Conservation (phyloP, 2,888 invertebrate genomes). For the Pachydiplax longipennis region DNA sequence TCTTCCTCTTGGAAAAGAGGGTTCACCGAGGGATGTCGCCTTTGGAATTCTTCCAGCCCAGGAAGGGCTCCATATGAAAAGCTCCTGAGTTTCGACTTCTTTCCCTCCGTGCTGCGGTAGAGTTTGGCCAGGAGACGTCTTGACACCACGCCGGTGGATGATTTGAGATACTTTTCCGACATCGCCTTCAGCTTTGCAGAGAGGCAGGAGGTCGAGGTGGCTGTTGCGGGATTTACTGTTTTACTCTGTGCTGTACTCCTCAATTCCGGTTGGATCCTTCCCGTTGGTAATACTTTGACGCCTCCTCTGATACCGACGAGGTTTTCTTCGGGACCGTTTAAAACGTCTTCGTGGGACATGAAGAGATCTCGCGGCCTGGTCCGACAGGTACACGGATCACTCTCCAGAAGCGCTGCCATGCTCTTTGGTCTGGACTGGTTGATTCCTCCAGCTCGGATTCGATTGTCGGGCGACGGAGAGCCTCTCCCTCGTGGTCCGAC, state of each 20-base stretch:
- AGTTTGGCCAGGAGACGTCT: slow-evolving; percentile 72
- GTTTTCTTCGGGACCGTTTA: slow-evolving; percentile 6
- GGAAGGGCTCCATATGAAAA: slow-evolving; percentile 79
- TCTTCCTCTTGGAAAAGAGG: slow-evolving; percentile 70
- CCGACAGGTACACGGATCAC: background rate
- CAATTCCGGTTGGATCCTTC: background rate
- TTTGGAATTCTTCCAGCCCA: slow-evolving; percentile 73
- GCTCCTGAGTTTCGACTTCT: slow-evolving; percentile 65
- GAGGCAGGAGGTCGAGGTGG: slow-evolving; percentile 66
- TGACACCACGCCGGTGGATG: slow-evolving; percentile 64
- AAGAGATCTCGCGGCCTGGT: slow-evolving; percentile 3
- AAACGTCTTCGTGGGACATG: background rate
- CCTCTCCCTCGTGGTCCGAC: background rate
- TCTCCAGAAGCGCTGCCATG: slow-evolving; percentile 52
- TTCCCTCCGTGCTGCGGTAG: slow-evolving; percentile 59
- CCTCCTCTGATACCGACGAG: background rate
- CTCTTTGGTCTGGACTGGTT: slow-evolving; percentile 51
- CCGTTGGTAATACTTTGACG: background rate
- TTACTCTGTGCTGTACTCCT: background rate
- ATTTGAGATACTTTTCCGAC: slow-evolving; percentile 76
- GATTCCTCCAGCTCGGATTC: slow-evolving; percentile 49
- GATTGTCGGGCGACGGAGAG: background rate
- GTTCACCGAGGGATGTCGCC: slow-evolving; percentile 58
- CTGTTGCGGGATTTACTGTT: background rate
- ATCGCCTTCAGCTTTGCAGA: slow-evolving; percentile 75